Evolutionary conservation across 2,888 invertebrate genomes (phyloP), one percentile per base, ranked within the genome.

Genomic region (Agrenia bidenticulata): DNA sequence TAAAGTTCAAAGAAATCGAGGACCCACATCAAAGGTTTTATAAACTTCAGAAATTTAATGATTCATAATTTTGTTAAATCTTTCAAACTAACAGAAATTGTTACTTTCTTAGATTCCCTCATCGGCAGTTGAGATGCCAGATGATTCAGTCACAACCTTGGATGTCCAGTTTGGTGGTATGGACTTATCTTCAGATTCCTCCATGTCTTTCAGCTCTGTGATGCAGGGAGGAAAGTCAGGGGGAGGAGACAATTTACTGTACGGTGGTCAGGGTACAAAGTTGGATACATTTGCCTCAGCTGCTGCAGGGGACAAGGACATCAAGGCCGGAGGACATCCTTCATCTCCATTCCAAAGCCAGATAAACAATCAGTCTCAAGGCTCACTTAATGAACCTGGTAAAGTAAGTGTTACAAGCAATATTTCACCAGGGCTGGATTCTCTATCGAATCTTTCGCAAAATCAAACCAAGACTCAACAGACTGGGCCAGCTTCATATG

Each of bases 81-180:
- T 45, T 45, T 39, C 15, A 39, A 39, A 17, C n/a, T 19, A 17
- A 45, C n/a, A 49, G n/a, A 5, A 49, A 23, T 19, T 13, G 15
- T 59, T 59, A 57, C 73, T 62, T 32, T 79, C 81, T 9, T 81
- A 94, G 89, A 97, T 97, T 78, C 96, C 95, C 49, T 85, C 92
- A 60, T 89, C 89, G 64, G 95, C 96, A 23, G 96, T 97, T 42
- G 96, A 96, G 82, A 96, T 96, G 96, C 96, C 96, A 0, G 94
- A 92, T 70, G 93, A 93, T 77, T 84, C 89, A 64, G 82, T 87
- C 15, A 88, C 86, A 67, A 87, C 86, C 72, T 84, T 96, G 76
- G 95, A 95, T 82, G 93, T 96, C 73, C 94, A 95, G 82, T 96
- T 96, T 81, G 94, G 94, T 37, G 93, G 89, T 2, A 83, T 94